phyloP scores from a whole-genome alignment of 2,113 vertebrate species.

The Calyptommatus sinebrachiatus region DNA sequence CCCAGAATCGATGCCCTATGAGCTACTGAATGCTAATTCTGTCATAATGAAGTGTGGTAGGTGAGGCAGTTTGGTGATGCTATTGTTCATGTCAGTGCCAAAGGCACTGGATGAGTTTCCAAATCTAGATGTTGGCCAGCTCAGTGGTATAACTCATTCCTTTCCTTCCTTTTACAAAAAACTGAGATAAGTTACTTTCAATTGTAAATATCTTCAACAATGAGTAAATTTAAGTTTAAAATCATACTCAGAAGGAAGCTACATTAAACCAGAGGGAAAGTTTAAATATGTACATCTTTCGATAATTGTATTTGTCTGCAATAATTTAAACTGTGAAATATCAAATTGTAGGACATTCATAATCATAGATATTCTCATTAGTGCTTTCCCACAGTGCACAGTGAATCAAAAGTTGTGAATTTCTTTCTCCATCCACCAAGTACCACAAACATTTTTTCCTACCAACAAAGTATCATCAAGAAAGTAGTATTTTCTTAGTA shows the following conservation, averaged over 20 bases:
- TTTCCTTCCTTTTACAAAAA: neutral
- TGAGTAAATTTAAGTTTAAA: slow-evolving; percentile 34
- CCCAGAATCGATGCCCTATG: slow-evolving; percentile 13
- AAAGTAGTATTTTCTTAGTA: neutral
- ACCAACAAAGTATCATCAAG: neutral
- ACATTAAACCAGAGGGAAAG: slow-evolving; percentile 56
- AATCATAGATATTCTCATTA: neutral
- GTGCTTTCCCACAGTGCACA: neutral
- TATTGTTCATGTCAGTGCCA: no score
- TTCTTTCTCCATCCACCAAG: neutral
- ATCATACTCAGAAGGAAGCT: slow-evolving; percentile 39
- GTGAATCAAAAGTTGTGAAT: neutral
- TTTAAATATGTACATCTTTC: slow-evolving; percentile 56
- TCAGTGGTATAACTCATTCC: neutral
- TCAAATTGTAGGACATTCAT: no score
- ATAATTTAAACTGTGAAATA: no score
- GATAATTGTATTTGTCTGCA: slow-evolving; percentile 34
- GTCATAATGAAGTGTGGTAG: neutral
- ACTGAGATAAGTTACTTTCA: neutral
- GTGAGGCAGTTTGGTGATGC: neutral
- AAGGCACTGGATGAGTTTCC: neutral
- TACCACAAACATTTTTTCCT: neutral
- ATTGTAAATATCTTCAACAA: slow-evolving; percentile 1
- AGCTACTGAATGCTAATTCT: slow-evolving; percentile 19
- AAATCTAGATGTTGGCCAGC: neutral